Conservation (phyloP, 2,797 vertebrate species). For the Sebastes variabilis region DNA sequence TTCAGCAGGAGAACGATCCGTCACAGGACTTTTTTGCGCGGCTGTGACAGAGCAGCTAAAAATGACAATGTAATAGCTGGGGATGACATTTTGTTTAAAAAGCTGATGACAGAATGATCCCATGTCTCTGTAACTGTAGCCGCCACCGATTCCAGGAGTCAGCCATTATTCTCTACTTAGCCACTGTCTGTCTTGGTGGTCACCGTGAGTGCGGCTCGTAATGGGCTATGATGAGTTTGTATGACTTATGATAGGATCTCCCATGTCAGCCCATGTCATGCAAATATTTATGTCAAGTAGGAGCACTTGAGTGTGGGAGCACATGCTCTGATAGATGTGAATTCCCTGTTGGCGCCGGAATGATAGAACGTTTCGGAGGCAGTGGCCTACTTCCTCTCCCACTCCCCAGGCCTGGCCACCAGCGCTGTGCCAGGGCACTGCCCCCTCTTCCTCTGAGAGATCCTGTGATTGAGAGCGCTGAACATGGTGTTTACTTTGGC, state of each 20-base stretch:
- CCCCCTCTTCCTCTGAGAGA: slow-evolving; percentile 80
- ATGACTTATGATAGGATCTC: slow-evolving; percentile 80
- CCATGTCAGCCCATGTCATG: slow-evolving; percentile 74
- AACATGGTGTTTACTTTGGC: slow-evolving; percentile 71
- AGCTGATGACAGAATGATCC: slow-evolving; percentile 80
- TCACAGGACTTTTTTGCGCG: slow-evolving; percentile 69
- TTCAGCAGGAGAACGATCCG: slow-evolving; percentile 67
- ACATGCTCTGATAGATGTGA: slow-evolving; percentile 73
- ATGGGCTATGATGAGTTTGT: slow-evolving; percentile 75
- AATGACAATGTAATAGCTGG: slow-evolving; percentile 81
- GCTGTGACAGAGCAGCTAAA: slow-evolving; percentile 76
- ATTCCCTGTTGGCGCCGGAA: slow-evolving; percentile 63
- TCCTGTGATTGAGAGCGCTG: slow-evolving; percentile 73
- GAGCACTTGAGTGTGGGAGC: slow-evolving; percentile 62
- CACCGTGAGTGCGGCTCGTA: slow-evolving; percentile 66
- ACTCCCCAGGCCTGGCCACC: slow-evolving; percentile 57
- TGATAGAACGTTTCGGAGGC: slow-evolving; percentile 68
- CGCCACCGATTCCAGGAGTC: slow-evolving; percentile 70
- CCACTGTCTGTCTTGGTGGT: slow-evolving; percentile 76
- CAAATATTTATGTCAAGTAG: slow-evolving; percentile 81
- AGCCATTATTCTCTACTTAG: slow-evolving; percentile 79
- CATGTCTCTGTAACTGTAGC: slow-evolving; percentile 76
- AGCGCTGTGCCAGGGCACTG: slow-evolving; percentile 63
- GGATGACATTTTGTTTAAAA: slow-evolving; percentile 82
- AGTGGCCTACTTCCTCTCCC: slow-evolving; percentile 70